phyloP scores from a whole-genome alignment of 1,140 invertebrate genomes.

The Lamellibrachia luymesi region DNA sequence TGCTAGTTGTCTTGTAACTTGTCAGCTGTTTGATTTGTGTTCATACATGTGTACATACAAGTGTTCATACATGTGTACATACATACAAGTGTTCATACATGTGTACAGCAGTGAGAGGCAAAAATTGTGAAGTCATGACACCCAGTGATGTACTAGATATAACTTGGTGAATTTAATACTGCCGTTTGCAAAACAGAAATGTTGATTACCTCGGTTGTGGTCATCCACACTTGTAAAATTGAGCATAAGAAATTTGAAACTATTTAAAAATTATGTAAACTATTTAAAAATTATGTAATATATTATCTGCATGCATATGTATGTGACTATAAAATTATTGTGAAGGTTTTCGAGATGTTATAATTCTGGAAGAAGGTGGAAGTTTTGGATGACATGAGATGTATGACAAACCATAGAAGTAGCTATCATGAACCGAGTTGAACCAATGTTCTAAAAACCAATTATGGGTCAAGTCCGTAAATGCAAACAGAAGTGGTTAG shows the following conservation, averaged over 20 bases:
- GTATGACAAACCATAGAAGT: too few relatives aligned
- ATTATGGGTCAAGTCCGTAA: too few relatives aligned
- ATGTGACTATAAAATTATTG: too few relatives aligned
- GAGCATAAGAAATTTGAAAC: not conserved
- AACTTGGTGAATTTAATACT: too few relatives aligned
- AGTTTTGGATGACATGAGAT: too few relatives aligned
- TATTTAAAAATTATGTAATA: not conserved
- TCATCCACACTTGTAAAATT: not conserved
- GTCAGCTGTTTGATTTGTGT: not conserved
- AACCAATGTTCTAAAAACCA: too few relatives aligned
- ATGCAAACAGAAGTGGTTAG: too few relatives aligned
- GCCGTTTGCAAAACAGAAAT: too few relatives aligned
- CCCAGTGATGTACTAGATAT: not conserved
- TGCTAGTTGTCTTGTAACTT: not conserved
- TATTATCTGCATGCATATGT: not conserved
- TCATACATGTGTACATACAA: not conserved
- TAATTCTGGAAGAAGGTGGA: too few relatives aligned
- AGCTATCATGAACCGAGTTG: too few relatives aligned
- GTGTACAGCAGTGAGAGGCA: not conserved
- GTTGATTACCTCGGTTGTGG: too few relatives aligned
- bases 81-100: not conserved
- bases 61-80: not conserved
- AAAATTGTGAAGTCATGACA: not conserved
- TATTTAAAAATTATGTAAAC: not conserved
- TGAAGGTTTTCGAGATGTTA: too few relatives aligned